Base-by-base conservation (phyloP, 2,797 vertebrate genomes). In the Acridotheres tristis region DNA sequence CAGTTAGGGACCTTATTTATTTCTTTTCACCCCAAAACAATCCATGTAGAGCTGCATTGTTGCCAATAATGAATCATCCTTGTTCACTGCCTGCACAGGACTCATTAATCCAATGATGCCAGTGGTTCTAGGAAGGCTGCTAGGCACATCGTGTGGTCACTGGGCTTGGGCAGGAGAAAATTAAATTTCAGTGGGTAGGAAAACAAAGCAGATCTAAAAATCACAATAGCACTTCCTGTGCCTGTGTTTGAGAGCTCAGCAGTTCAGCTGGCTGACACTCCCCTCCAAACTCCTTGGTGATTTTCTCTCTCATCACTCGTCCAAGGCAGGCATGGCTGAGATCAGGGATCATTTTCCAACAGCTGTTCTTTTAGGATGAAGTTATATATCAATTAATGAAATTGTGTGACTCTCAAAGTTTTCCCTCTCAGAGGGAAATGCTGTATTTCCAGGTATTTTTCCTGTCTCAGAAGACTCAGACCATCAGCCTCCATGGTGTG, bases 181-280 rank as follows among this genome's bases (percentile, higher is more conserved):
- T 74, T 73, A 7, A 11, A 71, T 91, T 93, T 66, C 38, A 21
- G 77, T 4, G 54, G 62, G 11, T 55, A 55, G 85, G 72, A 86
- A 78, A 75, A 17, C 9, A 3, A 61, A 94, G 47, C 58, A 78
- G 89, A 54, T 55, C 66, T 58, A 17, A 78, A 83, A 61, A 38
- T 38, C 79, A n/a, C 63, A 20, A 3, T 10, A 9, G 13, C 30
- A 51, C 50, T 71, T 59, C 84, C 73, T 10, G 0, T 19, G 82
- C 3, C 10, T 22, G 27, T 16, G 48, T 38, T 12, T 16, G 14
- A 9, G 86, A 26, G 42, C 67, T 61, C 19, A 3, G 78, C 0
- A 0, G 17, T 38, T 16, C 23, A 30, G 40, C 9, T 0, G 0
- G 48, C 34, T 0, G 0, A 2, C 1, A 1, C 16, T 68, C 20